A percentile compares a stretch with the other conserved stretches of the same genome.
Conservation (phyloP, 2,797 vertebrate species). For the Danio aesculapii region DNA sequence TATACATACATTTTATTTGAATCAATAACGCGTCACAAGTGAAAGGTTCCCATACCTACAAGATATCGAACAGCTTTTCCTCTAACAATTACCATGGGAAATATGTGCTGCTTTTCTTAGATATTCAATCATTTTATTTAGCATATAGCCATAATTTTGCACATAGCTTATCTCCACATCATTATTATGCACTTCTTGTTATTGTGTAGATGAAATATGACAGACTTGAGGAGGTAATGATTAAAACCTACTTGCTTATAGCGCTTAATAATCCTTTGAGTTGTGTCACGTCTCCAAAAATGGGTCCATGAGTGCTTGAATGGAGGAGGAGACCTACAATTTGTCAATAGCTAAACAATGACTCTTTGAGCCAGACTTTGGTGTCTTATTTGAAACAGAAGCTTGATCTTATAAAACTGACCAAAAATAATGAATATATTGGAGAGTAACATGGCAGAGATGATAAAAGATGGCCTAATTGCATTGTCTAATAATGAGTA, state of each 20-base stretch:
- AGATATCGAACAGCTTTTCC: slow-evolving; percentile 10
- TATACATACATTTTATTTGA: slow-evolving; percentile 9
- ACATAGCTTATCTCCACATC: background rate
- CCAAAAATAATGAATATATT: slow-evolving; percentile 39
- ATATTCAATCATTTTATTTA: background rate
- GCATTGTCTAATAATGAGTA: background rate
- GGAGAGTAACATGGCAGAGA: slow-evolving; percentile 34
- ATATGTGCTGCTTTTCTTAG: background rate
- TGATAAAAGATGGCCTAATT: slow-evolving; percentile 17
- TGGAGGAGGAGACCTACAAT: background rate
- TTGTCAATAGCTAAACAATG: background rate
- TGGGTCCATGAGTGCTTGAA: background rate
- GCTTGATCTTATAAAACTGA: slow-evolving; percentile 38
- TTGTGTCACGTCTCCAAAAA: background rate
- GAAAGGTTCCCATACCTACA: background rate
- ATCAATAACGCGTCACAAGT: slow-evolving; percentile 14
- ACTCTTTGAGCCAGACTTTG: slow-evolving; percentile 31
- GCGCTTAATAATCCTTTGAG: slow-evolving; percentile 7
- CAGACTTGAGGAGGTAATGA: slow-evolving; percentile 17
- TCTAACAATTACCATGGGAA: slow-evolving; percentile 17
- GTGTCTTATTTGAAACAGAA: slow-evolving; percentile 24
- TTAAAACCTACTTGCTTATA: slow-evolving; percentile 13
- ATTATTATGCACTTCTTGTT: slow-evolving; percentile 28
- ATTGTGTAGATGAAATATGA: slow-evolving; percentile 19
- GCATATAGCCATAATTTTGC: background rate